phyloP scores from a whole-genome alignment of 2,888 invertebrate species.

The Siphlonurus alternatus region DNA sequence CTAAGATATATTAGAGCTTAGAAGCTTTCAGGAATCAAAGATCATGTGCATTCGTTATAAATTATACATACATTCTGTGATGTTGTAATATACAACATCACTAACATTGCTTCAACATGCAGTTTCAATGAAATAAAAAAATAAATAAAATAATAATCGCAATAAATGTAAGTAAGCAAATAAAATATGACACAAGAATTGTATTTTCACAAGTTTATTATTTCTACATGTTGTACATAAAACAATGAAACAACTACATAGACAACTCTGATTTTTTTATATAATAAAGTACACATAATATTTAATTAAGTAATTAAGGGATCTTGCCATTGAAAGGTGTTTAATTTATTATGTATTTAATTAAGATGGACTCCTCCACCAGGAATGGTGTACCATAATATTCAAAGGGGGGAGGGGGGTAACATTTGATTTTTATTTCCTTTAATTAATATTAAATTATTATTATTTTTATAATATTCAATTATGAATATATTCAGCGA shows the following conservation, averaged over 20 bases:
- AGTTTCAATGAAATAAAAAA: too few species aligned
- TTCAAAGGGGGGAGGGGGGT: not conserved
- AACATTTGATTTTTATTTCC: not conserved
- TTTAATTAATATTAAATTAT: not conserved
- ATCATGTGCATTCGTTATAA: too few species aligned
- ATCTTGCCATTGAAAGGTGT: not conserved
- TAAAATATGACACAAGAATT: not conserved
- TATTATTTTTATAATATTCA: not conserved
- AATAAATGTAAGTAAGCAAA: too few species aligned
- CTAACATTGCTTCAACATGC: too few species aligned
- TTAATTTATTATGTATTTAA: not conserved
- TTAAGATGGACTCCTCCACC: not conserved
- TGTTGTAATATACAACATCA: too few species aligned
- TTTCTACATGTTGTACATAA: slow-evolving; percentile 4
- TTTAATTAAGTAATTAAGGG: not conserved
- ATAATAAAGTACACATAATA: not conserved
- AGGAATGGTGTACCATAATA: not conserved
- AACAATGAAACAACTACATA: not conserved
- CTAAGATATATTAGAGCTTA: too few species aligned
- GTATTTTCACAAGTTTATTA: not conserved
- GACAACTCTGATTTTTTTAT: not conserved
- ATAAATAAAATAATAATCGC: too few species aligned
- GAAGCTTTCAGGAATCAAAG: too few species aligned
- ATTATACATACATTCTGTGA: too few species aligned
- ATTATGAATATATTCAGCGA: not conserved